Evolutionary conservation across 2,797 vertebrate genomes (phyloP), one percentile per base, ranked within the genome.

Genomic region (Lutjanus campechanus): DNA sequence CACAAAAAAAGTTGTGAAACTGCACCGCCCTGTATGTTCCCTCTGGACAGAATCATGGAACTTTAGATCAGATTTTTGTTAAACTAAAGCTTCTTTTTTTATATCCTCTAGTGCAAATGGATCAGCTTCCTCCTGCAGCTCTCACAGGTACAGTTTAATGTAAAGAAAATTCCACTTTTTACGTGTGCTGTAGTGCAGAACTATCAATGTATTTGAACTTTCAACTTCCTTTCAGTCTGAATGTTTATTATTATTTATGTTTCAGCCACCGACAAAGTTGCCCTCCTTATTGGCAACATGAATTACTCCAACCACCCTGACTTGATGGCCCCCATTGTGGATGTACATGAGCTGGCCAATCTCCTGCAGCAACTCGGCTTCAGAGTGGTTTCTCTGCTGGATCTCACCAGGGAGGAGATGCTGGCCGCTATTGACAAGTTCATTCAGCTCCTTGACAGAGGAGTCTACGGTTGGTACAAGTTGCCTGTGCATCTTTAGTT

Each of bases 251-350:
- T n/a, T 19, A 16, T 50, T 64, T 77, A 77, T 84, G 36, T 69
- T 84, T 65, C 56, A 98, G 97, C 97, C 46, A 95, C 95, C 40
- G 97, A 96, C 85, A 98, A 98, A 92, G 95, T 97, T 55, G 97
- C 97, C 0, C 92, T 98, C 73, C 53, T 98, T 54, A 97, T 98
- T 75, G 97, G 97, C 69, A 98, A 98, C 90, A 91, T 97, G 79
- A 93, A 92, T 82, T 98, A 98, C 91, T 86, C 85, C 63, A 87
- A 96, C 83, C 96, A 97, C 77, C 96, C 95, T 3, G 89, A 89
- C 79, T 91, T 98, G 61, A 83, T 96, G 94, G 97, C 97, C n/a
- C 97, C 97, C 0, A 55, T 95, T 60, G 96, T 92, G 79, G 97
- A 98, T 40, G 97, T 97, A 16, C 96, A 96, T 51, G 95, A 97